phyloP scores from a whole-genome alignment of 2,797 vertebrate genomes.

The Bradypodion pumilum region DNA sequence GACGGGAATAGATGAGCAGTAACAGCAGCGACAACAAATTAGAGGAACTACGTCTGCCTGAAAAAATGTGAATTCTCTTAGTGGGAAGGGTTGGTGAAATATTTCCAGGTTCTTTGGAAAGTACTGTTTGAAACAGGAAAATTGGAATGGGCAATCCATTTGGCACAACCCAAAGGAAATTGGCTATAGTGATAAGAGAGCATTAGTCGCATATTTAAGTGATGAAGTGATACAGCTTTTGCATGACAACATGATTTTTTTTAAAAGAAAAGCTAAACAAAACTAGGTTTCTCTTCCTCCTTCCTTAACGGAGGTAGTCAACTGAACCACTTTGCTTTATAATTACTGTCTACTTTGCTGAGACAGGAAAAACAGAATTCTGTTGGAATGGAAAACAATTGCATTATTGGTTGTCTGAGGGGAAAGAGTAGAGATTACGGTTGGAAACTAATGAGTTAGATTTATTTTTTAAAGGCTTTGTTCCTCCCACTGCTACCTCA shows the following conservation, averaged over 20 bases:
- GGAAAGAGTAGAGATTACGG: conserved; percentile 8
- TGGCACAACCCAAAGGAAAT: background rate
- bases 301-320: background rate
- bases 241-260: background rate
- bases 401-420: background rate
- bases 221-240: background rate
- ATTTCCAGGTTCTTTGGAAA: background rate
- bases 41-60: background rate
- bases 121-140: background rate
- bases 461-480: conserved; percentile 34
- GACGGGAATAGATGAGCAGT: background rate
- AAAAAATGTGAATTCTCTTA: background rate
- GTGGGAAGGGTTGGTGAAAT: background rate
- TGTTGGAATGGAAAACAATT: conserved; percentile 14
- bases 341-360: conserved; percentile 31
- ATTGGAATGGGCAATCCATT: background rate
- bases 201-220: background rate
- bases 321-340: background rate
- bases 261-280: background rate
- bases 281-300: background rate
- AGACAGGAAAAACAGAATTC: conserved; percentile 19
- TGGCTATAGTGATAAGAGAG: background rate
- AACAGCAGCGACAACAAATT: background rate
- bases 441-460: background rate
- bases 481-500: background rate